These are phyloP conservation scores for Pyrgilauda ruficollis DNA, from an alignment of 2,113 vertebrate species.

Conservation along the genomic window DNA sequence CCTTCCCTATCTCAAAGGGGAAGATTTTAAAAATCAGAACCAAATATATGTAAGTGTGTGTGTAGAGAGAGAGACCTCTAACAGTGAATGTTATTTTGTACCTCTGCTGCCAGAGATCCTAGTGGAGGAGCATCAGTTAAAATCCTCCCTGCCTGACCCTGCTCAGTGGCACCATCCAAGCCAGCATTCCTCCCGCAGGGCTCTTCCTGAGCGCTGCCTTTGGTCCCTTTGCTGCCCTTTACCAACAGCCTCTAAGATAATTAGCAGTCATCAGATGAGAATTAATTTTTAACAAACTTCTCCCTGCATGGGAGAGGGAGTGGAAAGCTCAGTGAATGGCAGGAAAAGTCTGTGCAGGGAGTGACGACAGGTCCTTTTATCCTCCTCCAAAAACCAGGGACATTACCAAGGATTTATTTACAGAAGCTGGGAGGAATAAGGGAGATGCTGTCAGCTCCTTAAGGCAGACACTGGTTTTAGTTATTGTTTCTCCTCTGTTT, in stretches of 20 bases:
- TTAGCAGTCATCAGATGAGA: slow-evolving; percentile 8
- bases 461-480: not conserved
- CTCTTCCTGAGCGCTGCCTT: not conserved
- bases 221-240: not conserved
- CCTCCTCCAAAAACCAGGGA: not conserved
- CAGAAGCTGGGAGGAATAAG: slow-evolving; percentile 18
- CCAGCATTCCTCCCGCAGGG: not conserved
- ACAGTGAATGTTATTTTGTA: not conserved
- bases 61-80: not conserved
- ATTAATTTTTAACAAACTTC: slow-evolving; percentile 29
- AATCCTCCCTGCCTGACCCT: not conserved
- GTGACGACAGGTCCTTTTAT: slow-evolving; percentile 20
- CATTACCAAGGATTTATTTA: slow-evolving; percentile 27
- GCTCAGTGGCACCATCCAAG: not conserved
- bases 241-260: not conserved
- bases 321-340: not conserved
- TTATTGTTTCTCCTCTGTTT: slow-evolving; percentile 9
- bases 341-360: not conserved
- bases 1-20: not conserved
- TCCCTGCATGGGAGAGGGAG: not conserved
- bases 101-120: not conserved
- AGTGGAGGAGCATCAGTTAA: not conserved
- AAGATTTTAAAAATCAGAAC: not conserved
- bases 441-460: slow-evolving; percentile 26
- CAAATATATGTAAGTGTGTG: not conserved